Evolutionary conservation across 2,113 vertebrate genomes (phyloP).

Genomic region (Euleptes europaea): DNA sequence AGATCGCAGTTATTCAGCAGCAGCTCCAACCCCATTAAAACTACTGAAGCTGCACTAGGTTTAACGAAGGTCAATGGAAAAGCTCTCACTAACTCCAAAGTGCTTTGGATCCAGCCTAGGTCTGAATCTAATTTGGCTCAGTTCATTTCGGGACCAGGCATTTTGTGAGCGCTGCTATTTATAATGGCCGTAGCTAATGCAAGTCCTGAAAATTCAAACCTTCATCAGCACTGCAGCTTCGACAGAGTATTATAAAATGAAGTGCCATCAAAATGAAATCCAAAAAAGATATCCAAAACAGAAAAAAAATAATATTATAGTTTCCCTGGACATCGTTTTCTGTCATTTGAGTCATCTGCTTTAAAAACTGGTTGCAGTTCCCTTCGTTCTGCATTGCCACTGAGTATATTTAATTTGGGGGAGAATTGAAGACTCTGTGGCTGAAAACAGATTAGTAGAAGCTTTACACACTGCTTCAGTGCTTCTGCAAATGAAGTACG

Average conservation of each 20-base stretch:
- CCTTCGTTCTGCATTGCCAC: slow-evolving; percentile 1
- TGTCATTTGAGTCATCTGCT: neutral
- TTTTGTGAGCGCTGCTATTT: neutral
- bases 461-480: neutral
- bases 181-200: neutral
- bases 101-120: slow-evolving; percentile 13
- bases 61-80: neutral
- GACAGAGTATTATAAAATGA: neutral
- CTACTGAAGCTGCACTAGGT: neutral
- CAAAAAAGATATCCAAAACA: neutral
- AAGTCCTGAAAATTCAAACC: neutral
- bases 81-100: neutral
- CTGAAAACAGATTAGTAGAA: neutral
- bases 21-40: slow-evolving; percentile 8
- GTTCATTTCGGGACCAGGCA: neutral
- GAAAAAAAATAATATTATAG: neutral
- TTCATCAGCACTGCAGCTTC: neutral
- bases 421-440: neutral
- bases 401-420: neutral
- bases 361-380: neutral
- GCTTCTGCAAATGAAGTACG: slow-evolving; percentile 31
- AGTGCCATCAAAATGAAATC: neutral
- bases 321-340: neutral
- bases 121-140: neutral
- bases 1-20: slow-evolving; percentile 8